A percentile compares a stretch with the other conserved stretches of the same genome.
These are phyloP conservation scores for Mycalesis mineus DNA, from an alignment of 2,888 invertebrate species.

Conservation along the genomic window DNA sequence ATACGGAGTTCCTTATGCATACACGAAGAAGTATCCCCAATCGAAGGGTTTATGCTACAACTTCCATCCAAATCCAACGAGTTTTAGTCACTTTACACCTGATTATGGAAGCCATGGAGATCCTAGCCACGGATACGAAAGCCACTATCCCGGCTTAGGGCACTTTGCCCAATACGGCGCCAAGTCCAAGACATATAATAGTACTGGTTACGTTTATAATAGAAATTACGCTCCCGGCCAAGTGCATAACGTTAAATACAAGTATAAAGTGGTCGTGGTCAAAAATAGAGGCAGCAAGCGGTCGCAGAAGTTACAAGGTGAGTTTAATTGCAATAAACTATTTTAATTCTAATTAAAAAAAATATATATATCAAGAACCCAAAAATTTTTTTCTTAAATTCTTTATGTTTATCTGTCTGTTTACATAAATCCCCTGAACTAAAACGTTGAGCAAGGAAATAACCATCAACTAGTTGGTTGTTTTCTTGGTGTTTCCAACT, in stretches of 20 bases:
- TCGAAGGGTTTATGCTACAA: constrained; percentile 25
- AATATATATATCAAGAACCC: too few species aligned
- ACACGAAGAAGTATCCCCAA: constrained; percentile 33
- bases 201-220: constrained; percentile 37
- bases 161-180: constrained; percentile 20
- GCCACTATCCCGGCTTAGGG: constrained; percentile 9
- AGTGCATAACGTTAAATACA: constrained; percentile 50
- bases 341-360: too few species aligned
- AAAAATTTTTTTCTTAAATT: background rate
- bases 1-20: constrained; percentile 26
- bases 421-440: too few species aligned
- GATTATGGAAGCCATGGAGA: constrained; percentile 3
- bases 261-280: constrained; percentile 56
- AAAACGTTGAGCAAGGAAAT: too few species aligned
- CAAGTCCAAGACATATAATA: constrained; percentile 44
- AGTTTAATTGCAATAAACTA: too few species aligned
- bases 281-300: constrained; percentile 45
- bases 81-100: constrained; percentile 13
- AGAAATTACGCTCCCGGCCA: constrained; percentile 50
- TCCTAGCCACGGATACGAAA: constrained; percentile 15
- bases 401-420: too few species aligned
- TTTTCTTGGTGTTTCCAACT: too few species aligned
- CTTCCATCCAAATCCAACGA: constrained; percentile 9
- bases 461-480: too few species aligned
- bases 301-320: constrained; percentile 49